These are phyloP conservation scores for Hermaeophaga mercurialis DNA, from an alignment of 2,888 invertebrate species.

Conservation along the genomic window DNA sequence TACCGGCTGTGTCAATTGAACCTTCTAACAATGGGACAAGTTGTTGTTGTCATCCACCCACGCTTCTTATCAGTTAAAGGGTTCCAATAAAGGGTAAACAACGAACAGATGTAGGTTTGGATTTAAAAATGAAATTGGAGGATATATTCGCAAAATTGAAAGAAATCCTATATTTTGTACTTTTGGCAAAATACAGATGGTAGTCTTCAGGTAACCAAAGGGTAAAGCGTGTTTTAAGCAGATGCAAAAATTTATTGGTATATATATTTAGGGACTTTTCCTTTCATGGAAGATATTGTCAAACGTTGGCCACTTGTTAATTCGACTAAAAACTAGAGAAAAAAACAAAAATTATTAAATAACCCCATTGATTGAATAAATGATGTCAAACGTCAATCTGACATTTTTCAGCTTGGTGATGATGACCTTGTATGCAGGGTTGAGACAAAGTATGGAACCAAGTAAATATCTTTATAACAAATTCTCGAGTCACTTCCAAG, in stretches of 20 bases:
- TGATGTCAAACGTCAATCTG: no score
- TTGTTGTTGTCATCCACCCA: slow-evolving; percentile 45
- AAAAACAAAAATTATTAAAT: no score
- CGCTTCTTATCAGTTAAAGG: slow-evolving; percentile 44
- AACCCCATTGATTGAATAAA: no score
- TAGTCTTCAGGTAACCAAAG: slow-evolving; percentile 45
- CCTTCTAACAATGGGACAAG: slow-evolving; percentile 35
- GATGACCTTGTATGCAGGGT: no score
- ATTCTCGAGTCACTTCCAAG: no score
- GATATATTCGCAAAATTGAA: slow-evolving; percentile 45
- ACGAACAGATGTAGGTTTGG: slow-evolving; percentile 40
- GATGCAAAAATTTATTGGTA: slow-evolving; percentile 40
- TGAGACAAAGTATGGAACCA: no score
- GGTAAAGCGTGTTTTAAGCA: slow-evolving; percentile 41
- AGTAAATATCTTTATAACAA: no score
- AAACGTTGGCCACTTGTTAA: slow-evolving; percentile 10
- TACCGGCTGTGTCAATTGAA: slow-evolving; percentile 19
- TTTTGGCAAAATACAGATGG: slow-evolving; percentile 50
- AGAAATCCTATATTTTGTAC: slow-evolving; percentile 47
- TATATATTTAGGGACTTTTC: slow-evolving; percentile 38
- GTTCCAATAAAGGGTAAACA: slow-evolving; percentile 43
- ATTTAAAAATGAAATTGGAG: slow-evolving; percentile 35
- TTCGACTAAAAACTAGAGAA: slow-evolving; percentile 26
- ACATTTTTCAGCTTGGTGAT: background rate
- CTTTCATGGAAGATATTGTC: slow-evolving; percentile 29